Conservation (phyloP, 92 coral and sea anemone species). For the Actinernus sp. region DNA sequence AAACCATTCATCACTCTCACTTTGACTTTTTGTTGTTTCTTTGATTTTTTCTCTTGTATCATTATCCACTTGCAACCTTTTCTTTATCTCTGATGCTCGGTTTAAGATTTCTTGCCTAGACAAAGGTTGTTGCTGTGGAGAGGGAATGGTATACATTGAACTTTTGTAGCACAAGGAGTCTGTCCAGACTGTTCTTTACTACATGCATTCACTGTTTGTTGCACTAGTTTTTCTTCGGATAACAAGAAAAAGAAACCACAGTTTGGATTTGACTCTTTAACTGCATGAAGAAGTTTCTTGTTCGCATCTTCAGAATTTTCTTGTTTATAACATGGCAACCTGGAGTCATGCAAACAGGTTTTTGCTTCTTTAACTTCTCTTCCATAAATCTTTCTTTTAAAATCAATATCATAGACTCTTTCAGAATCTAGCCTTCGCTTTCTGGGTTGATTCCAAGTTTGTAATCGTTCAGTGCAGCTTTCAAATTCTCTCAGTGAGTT, state of each 20-base stretch:
- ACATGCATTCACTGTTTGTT: no score
- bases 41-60: background rate
- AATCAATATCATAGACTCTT: conserved; percentile 5
- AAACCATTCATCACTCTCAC: conserved; percentile 7
- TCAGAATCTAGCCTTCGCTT: conserved; percentile 3
- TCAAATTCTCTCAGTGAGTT: background rate
- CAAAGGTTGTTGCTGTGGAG: background rate
- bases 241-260: conserved; percentile 13
- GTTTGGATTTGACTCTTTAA: background rate
- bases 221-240: no score
- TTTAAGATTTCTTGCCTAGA: background rate
- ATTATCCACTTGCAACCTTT: background rate
- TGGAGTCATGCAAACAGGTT: conserved; percentile 5
- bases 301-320: no score
- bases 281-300: background rate
- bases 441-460: conserved; percentile 18
- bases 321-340: conserved; percentile 4
- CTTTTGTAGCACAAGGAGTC: no score
- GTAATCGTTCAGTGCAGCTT: conserved; percentile 3
- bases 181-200: no score
- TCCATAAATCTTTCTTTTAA: conserved; percentile 9
- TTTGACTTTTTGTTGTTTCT: no score
- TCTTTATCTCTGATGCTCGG: conserved; percentile 6
- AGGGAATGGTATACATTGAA: background rate
- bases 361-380: background rate